phyloP scores from a whole-genome alignment of 2,888 invertebrate species.

The Nomada hirtipes region DNA sequence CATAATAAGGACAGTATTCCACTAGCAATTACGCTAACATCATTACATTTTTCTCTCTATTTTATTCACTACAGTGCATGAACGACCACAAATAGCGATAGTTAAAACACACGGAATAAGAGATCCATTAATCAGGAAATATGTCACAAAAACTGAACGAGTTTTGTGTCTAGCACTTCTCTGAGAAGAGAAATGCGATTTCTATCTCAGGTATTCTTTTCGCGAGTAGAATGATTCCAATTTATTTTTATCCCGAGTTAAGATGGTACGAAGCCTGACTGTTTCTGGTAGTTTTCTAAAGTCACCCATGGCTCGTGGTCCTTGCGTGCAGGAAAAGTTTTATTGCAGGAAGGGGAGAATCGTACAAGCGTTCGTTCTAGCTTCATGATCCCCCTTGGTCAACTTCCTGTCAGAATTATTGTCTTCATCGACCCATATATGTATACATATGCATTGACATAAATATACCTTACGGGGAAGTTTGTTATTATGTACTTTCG shows the following conservation, averaged over 20 bases:
- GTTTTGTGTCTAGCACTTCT: not conserved
- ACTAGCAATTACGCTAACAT: too few relatives aligned
- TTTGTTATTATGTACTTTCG: not conserved
- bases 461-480: not conserved
- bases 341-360: not conserved
- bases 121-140: not conserved
- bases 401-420: not conserved
- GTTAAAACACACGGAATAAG: not conserved
- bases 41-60: too few relatives aligned
- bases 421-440: not conserved
- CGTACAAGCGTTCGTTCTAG: not conserved
- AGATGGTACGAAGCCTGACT: constrained; percentile 4
- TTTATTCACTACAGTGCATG: too few relatives aligned
- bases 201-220: not conserved
- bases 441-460: not conserved
- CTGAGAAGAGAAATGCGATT: constrained; percentile 3
- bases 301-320: not conserved
- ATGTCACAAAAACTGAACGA: constrained; percentile 2
- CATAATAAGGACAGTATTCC: too few relatives aligned
- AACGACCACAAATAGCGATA: not conserved
- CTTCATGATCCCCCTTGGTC: not conserved
- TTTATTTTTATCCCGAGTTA: constrained; percentile 7
- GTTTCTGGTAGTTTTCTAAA: not conserved
- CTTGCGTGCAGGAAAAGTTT: constrained; percentile 3
- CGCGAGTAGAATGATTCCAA: not conserved